Percentiles rank a stretch among this genome's conserved stretches.
phyloP scores from a whole-genome alignment of 2,113 vertebrate genomes.

The Chionodraco myersi region DNA sequence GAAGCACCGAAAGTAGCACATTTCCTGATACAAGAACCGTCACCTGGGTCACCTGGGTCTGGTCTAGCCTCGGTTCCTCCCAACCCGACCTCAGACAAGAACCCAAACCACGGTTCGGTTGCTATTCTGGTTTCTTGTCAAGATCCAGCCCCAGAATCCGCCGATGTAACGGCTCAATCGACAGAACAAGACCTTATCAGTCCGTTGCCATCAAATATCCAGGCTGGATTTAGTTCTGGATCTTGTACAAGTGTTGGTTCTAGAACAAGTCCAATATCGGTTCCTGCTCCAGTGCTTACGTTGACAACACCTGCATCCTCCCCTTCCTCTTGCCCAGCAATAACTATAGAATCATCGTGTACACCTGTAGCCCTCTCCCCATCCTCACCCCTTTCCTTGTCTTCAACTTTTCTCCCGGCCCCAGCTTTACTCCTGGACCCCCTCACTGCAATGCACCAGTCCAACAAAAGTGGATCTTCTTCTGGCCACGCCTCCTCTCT shows the following conservation, averaged over 20 bases:
- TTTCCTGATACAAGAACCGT: conserved; percentile 22
- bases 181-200: conserved; percentile 12
- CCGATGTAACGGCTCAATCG: neutral
- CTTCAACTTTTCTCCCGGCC: conserved; percentile 31
- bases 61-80: neutral
- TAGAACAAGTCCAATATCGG: neutral
- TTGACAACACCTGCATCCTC: neutral
- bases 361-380: neutral
- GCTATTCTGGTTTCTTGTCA: conserved; percentile 12
- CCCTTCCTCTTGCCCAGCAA: conserved; percentile 52
- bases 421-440: conserved; percentile 69
- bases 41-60: too few species aligned
- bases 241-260: neutral
- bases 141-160: neutral
- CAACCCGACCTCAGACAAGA: neutral
- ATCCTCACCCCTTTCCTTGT: conserved; percentile 5
- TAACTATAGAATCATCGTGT: conserved; percentile 55
- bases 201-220: conserved; percentile 22
- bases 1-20: neutral
- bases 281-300: conserved; percentile 8
- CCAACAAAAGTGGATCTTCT: conserved; percentile 52
- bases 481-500: conserved; percentile 60
- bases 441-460: conserved; percentile 56
- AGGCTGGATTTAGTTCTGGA: conserved; percentile 15
- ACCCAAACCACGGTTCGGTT: neutral